phyloP scores from a whole-genome alignment of 2,113 vertebrate genomes.

The Malurus melanocephalus region DNA sequence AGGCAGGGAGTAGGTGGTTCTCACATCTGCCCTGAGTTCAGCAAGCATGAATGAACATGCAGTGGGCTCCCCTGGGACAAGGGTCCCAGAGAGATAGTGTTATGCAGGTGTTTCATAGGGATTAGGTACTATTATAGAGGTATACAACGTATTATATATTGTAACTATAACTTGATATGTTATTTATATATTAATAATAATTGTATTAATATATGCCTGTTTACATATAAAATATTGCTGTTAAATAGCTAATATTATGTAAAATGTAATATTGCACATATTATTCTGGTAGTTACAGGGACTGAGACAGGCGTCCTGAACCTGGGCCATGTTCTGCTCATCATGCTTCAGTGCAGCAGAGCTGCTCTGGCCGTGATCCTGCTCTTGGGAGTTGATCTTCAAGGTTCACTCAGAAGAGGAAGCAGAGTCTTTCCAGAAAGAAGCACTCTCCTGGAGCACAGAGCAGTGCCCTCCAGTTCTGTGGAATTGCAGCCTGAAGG shows the following conservation, averaged over 20 bases:
- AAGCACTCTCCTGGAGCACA: background rate
- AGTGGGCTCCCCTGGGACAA: background rate
- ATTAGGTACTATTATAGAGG: background rate
- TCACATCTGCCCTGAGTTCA: background rate
- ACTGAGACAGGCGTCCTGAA: background rate
- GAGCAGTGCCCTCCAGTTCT: background rate
- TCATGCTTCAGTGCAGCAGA: background rate
- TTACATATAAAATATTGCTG: background rate
- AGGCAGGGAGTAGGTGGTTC: background rate
- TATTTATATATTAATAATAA: background rate
- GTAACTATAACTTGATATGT: background rate
- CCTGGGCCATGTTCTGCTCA: background rate
- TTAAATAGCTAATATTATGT: background rate
- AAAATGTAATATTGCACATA: background rate
- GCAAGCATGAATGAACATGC: background rate
- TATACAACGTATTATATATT: background rate
- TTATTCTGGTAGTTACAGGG: background rate
- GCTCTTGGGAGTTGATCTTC: background rate
- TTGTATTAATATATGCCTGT: background rate
- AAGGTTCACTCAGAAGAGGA: background rate
- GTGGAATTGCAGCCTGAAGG: background rate
- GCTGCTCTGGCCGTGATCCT: background rate
- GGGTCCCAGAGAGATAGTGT: background rate
- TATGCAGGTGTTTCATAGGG: background rate
- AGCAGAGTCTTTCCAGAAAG: background rate